A percentile compares a stretch with the other conserved stretches of the same genome.
These are phyloP conservation scores for Synergus gifuensis DNA, from an alignment of 2,888 invertebrate genomes.

Conservation along the genomic window DNA sequence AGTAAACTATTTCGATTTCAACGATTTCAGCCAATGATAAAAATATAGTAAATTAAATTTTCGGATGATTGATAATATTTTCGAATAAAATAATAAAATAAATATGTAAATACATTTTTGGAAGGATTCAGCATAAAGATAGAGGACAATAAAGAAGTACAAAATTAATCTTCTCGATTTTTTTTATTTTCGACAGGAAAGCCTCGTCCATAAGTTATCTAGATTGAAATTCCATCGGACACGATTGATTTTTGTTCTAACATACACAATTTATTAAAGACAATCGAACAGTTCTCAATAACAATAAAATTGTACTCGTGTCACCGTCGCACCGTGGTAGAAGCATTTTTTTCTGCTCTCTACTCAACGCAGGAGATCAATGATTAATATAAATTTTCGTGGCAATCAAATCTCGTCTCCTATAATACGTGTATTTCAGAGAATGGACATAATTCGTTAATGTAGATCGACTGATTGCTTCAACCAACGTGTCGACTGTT, in stretches of 20 bases:
- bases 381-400: neutral
- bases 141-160: neutral
- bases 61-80: too few relatives aligned
- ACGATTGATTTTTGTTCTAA: constrained; percentile 35
- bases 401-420: constrained; percentile 2
- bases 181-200: constrained; percentile 36
- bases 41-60: too few relatives aligned
- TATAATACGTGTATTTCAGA: neutral
- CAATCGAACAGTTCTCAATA: constrained; percentile 36
- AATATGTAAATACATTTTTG: too few relatives aligned
- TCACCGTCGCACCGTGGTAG: constrained; percentile 16
- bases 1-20: too few relatives aligned
- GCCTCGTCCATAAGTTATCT: constrained; percentile 26
- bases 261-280: constrained; percentile 38
- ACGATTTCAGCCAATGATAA: too few relatives aligned
- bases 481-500: constrained; percentile 27
- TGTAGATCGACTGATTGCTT: constrained; percentile 33
- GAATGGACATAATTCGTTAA: constrained; percentile 6
- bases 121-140: too few relatives aligned
- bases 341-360: neutral
- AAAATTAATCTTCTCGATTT: neutral
- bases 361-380: neutral
- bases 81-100: too few relatives aligned
- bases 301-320: constrained; percentile 23
- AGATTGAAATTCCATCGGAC: constrained; percentile 31